These are phyloP conservation scores for Progne subis DNA, from an alignment of 2,113 vertebrate genomes.

Conservation along the genomic window DNA sequence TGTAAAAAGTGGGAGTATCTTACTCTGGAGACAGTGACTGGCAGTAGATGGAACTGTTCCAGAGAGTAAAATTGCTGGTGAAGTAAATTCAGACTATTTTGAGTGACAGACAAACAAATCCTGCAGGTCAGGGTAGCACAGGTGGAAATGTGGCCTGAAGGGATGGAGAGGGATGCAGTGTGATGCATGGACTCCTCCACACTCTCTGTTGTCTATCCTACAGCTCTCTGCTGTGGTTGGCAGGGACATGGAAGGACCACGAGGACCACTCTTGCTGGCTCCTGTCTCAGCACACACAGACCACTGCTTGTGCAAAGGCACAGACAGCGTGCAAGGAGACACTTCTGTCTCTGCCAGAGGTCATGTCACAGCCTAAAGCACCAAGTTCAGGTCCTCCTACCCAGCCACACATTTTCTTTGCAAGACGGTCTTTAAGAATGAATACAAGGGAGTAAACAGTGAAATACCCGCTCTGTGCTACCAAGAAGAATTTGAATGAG, in stretches of 20 bases:
- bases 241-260: fast-evolving
- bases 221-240: background rate
- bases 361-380: background rate
- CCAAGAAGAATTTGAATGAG: background rate
- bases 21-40: background rate
- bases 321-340: fast-evolving
- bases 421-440: background rate
- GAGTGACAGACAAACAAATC: background rate
- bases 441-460: background rate
- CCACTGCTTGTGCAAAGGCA: background rate
- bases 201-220: fast-evolving
- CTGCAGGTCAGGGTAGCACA: background rate
- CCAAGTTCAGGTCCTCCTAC: background rate
- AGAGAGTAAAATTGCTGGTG: background rate
- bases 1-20: background rate
- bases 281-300: background rate
- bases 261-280: background rate
- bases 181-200: fast-evolving
- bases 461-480: background rate
- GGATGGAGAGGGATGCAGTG: fast-evolving
- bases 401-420: background rate
- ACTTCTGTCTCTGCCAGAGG: background rate
- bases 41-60: background rate
- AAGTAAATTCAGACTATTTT: background rate
- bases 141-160: background rate